Evolutionary conservation across 2,888 invertebrate species (phyloP).

Genomic region (Cancer borealis): DNA sequence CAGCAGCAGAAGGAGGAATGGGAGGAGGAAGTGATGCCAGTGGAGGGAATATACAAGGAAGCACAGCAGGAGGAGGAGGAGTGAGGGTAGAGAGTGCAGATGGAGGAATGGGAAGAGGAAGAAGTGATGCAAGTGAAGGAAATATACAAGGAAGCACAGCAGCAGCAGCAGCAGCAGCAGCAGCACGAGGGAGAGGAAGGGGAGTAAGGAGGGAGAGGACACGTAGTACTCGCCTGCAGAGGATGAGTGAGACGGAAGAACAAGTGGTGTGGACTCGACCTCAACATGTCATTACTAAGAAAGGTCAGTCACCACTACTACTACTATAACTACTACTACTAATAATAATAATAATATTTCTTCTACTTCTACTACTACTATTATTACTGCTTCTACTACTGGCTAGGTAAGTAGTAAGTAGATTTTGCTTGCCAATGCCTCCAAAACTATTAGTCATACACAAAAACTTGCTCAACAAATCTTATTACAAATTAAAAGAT

Average conservation of each 20-base stretch:
- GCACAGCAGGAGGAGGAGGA: neutral
- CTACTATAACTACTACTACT: neutral
- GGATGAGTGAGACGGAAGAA: slow-evolving; percentile 48
- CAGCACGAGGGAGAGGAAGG: slow-evolving; percentile 23
- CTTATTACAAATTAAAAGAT: too few species aligned
- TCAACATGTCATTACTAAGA: slow-evolving; percentile 53
- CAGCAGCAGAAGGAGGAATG: slow-evolving; percentile 47
- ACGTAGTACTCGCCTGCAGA: neutral
- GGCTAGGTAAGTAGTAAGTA: too few species aligned
- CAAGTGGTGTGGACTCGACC: slow-evolving; percentile 66
- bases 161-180: neutral
- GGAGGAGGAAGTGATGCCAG: neutral
- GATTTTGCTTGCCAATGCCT: too few species aligned
- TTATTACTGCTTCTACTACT: neutral
- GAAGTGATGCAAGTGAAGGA: neutral
- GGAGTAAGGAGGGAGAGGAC: neutral
- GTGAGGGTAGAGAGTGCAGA: neutral
- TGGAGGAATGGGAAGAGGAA: slow-evolving; percentile 49
- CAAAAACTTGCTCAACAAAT: too few species aligned
- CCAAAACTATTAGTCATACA: too few species aligned
- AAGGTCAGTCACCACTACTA: slow-evolving; percentile 28
- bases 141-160: slow-evolving; percentile 32
- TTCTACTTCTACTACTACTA: slow-evolving; percentile 24
- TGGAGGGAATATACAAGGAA: neutral
- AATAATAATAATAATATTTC: neutral